Evolutionary conservation across 1,140 invertebrate genomes (phyloP).

Genomic region (Caerostris darwini): DNA sequence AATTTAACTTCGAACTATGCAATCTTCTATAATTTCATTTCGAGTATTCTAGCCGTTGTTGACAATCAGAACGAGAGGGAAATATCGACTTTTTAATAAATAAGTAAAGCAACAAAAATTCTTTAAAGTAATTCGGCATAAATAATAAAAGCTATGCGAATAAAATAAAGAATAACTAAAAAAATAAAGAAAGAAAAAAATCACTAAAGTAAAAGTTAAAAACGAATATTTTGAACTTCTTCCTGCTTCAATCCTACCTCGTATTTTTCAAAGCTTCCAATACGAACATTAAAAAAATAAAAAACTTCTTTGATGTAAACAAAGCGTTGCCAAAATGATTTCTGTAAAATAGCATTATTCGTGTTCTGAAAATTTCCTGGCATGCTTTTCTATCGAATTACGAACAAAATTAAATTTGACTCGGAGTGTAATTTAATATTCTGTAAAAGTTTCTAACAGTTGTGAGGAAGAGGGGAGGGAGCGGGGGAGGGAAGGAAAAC

Average conservation of each 20-base stretch:
- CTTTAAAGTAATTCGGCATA: background rate
- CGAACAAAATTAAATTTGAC: constrained; percentile 28
- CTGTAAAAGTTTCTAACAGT: constrained; percentile 21
- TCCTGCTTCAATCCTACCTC: background rate
- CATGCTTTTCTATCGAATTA: constrained; percentile 36
- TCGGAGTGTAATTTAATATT: constrained; percentile 32
- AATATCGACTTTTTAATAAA: background rate
- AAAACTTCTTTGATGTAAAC: background rate
- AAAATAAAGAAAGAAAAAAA: background rate
- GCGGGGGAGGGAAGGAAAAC: background rate
- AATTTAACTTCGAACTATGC: too few relatives aligned
- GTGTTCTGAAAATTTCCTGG: constrained; percentile 27
- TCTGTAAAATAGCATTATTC: constrained; percentile 19
- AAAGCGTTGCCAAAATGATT: constrained; percentile 29
- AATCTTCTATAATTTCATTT: background rate
- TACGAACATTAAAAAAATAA: background rate
- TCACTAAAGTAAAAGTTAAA: background rate
- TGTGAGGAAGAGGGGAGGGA: background rate
- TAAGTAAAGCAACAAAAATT: background rate
- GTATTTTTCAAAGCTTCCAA: background rate
- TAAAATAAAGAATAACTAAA: background rate
- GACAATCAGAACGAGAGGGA: background rate
- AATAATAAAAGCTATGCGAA: constrained; percentile 12
- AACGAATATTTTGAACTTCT: background rate
- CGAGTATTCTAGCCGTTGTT: background rate